A percentile compares a stretch with the other conserved stretches of the same genome.
Conservation (phyloP, 1,140 invertebrate genomes). For the Formica selysi region DNA sequence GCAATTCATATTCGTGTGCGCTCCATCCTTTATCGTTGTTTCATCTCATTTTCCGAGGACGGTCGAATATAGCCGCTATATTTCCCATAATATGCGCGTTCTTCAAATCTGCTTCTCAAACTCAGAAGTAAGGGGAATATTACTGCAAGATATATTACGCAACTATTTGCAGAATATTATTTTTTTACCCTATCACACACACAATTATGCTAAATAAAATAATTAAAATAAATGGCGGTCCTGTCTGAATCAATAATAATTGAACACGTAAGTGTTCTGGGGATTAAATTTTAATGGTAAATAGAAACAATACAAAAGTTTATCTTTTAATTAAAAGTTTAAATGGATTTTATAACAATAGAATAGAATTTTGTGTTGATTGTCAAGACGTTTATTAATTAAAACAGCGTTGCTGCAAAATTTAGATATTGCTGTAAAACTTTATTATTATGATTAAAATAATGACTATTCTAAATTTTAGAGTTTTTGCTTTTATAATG, state of each 20-base stretch:
- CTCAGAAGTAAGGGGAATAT: neutral
- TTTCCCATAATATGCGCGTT: neutral
- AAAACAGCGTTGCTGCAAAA: neutral
- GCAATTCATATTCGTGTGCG: slow-evolving; percentile 23
- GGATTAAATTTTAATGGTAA: neutral
- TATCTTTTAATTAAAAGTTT: neutral
- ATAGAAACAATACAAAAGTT: neutral
- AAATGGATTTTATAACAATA: neutral
- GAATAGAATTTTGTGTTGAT: neutral
- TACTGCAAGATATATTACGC: neutral
- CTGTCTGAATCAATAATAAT: neutral
- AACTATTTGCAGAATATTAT: neutral
- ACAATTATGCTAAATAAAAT: neutral
- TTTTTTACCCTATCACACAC: neutral
- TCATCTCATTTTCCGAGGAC: neutral
- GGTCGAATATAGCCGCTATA: neutral
- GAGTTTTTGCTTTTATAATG: neutral
- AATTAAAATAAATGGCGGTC: neutral
- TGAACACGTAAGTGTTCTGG: too few relatives aligned
- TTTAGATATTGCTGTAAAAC: neutral
- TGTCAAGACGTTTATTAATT: neutral
- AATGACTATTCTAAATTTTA: neutral
- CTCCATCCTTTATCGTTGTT: slow-evolving; percentile 15
- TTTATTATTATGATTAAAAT: neutral
- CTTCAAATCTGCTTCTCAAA: slow-evolving; percentile 8